Evolutionary conservation across 2,797 vertebrate species (phyloP).

Genomic region (Scyliorhinus canicula): DNA sequence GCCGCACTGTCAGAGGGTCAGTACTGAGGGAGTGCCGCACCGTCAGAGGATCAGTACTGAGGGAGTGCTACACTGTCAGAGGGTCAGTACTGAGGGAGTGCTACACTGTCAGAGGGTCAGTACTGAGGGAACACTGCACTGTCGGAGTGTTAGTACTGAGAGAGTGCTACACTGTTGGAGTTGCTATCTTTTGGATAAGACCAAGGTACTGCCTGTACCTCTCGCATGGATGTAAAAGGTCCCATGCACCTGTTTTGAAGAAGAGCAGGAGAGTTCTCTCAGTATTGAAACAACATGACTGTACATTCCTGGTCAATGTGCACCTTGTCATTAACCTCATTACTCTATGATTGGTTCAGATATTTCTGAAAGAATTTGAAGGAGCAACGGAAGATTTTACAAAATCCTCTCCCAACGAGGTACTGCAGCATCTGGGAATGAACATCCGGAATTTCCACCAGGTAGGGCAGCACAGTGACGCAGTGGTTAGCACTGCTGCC

Average conservation of each 20-base stretch:
- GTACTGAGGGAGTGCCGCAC: no score
- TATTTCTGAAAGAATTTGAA: background rate
- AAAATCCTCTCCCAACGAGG: no score
- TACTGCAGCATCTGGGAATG: background rate
- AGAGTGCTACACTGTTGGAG: no score
- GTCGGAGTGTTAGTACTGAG: background rate
- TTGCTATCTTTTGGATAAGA: background rate
- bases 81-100: background rate
- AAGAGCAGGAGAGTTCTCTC: background rate
- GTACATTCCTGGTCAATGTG: no score
- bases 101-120: background rate
- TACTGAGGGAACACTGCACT: background rate
- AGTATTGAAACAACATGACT: background rate
- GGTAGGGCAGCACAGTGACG: no score
- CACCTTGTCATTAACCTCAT: no score
- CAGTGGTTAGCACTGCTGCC: no score
- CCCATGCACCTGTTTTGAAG: background rate
- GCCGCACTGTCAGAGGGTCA: no score
- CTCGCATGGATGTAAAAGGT: background rate
- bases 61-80: no score
- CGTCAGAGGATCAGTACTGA: no score
- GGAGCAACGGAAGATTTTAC: background rate
- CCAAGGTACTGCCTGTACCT: background rate
- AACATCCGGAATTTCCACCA: background rate
- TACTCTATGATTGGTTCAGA: background rate